These are phyloP conservation scores for Polylopha cassiicola DNA, from an alignment of 2,888 invertebrate genomes.

Conservation along the genomic window DNA sequence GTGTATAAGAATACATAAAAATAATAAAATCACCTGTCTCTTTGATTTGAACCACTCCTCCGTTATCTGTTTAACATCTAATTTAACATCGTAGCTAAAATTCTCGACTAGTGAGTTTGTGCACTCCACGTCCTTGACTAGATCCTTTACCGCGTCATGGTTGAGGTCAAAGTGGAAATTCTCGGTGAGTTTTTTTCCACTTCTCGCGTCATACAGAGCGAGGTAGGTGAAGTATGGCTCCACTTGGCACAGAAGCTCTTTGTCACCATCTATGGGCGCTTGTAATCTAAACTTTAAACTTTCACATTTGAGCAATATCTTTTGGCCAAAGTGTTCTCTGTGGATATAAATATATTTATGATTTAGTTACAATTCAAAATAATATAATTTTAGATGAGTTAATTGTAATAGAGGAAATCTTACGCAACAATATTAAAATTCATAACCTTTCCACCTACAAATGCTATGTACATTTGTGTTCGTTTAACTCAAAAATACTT, in stretches of 20 bases:
- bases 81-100: constrained; percentile 74
- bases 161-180: constrained; percentile 95
- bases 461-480: no score
- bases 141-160: constrained; percentile 81
- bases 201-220: constrained; percentile 92
- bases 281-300: constrained; percentile 90
- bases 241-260: constrained; percentile 86
- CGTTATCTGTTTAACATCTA: constrained; percentile 83
- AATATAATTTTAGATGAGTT: not conserved
- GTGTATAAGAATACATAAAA: no score
- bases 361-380: not conserved
- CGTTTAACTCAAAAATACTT: no score
- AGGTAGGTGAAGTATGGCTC: constrained; percentile 96
- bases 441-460: no score
- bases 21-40: constrained; percentile 78
- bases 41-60: constrained; percentile 85
- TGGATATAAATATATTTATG: constrained; percentile 28
- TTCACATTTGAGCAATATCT: constrained; percentile 89
- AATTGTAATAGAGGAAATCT: no score
- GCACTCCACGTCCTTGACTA: constrained; percentile 68
- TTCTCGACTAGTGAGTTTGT: constrained; percentile 71
- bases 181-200: constrained; percentile 92
- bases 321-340: constrained; percentile 91
- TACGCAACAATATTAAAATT: no score
- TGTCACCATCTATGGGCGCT: constrained; percentile 85